phyloP scores from a whole-genome alignment of 1,140 invertebrate species.

The Gryllus bimaculatus region DNA sequence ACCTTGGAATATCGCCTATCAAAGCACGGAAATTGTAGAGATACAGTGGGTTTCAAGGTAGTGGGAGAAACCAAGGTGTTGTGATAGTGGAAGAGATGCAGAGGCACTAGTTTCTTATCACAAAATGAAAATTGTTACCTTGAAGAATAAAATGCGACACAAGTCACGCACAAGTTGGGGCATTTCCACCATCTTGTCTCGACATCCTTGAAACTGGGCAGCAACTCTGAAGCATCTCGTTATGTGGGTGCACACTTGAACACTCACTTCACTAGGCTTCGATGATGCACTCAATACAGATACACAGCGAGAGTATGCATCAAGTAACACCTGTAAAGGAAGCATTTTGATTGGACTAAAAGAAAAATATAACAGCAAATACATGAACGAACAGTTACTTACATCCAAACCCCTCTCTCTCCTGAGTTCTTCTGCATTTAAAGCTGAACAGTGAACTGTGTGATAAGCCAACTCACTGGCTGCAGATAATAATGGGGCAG shows the following conservation, averaged over 20 bases:
- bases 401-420: constrained; percentile 87
- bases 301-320: constrained; percentile 85
- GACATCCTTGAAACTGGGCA: constrained; percentile 84
- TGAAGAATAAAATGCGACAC: constrained; percentile 81
- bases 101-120: no score
- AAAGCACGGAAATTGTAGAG: no score
- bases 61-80: no score
- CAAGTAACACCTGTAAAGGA: constrained; percentile 56
- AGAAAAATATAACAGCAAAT: no score
- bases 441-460: constrained; percentile 89
- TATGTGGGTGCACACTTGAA: constrained; percentile 88
- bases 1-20: no score
- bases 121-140: constrained; percentile 43
- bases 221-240: constrained; percentile 89
- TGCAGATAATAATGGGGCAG: constrained; percentile 73
- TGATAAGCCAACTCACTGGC: constrained; percentile 93
- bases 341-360: neutral
- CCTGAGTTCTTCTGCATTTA: constrained; percentile 95
- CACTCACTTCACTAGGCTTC: constrained; percentile 68
- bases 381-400: constrained; percentile 15
- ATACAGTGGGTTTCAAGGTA: no score
- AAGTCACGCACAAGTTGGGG: constrained; percentile 79
- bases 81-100: no score
- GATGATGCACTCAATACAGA: constrained; percentile 73
- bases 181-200: constrained; percentile 79